A percentile compares a stretch with the other conserved stretches of the same genome.
Evolutionary conservation across 2,888 invertebrate genomes (phyloP).

Genomic region (Axea sp.): DNA sequence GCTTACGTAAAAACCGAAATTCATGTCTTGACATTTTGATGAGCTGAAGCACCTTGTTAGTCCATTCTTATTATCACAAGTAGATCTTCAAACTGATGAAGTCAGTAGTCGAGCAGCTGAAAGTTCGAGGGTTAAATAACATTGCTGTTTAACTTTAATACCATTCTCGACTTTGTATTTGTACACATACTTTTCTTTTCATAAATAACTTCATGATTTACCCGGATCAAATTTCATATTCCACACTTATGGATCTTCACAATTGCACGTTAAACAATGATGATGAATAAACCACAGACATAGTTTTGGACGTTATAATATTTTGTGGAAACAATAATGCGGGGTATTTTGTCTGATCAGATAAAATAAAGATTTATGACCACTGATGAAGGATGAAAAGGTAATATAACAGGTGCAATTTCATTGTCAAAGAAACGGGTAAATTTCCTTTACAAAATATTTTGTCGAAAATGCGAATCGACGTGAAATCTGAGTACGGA

Average conservation of each 20-base stretch:
- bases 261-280: conserved; percentile 24
- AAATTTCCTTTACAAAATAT: conserved; percentile 72
- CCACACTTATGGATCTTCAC: conserved; percentile 5
- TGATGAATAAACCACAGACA: conserved; percentile 17
- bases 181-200: conserved; percentile 1
- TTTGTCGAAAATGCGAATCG: conserved; percentile 73
- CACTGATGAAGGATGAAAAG: conserved; percentile 30
- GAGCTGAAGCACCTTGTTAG: conserved; percentile 37
- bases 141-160: conserved; percentile 30
- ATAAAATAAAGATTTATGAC: conserved; percentile 40
- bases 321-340: too few relatives aligned
- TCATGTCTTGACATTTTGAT: conserved; percentile 22
- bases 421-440: conserved; percentile 55
- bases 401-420: conserved; percentile 38
- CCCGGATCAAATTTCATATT: conserved; percentile 12
- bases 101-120: conserved; percentile 15
- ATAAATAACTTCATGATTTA: conserved; percentile 8
- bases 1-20: too few relatives aligned
- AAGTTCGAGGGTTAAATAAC: conserved; percentile 14
- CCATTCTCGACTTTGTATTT: conserved; percentile 9
- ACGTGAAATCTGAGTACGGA: conserved; percentile 67
- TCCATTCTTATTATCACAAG: conserved; percentile 23
- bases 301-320: neutral
- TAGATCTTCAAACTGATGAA: conserved; percentile 44
- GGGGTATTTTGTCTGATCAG: conserved; percentile 31